A percentile compares a stretch with the other conserved stretches of the same genome.
These are phyloP conservation scores for Calliopsis andreniformis DNA, from an alignment of 1,140 invertebrate species.

Conservation along the genomic window DNA sequence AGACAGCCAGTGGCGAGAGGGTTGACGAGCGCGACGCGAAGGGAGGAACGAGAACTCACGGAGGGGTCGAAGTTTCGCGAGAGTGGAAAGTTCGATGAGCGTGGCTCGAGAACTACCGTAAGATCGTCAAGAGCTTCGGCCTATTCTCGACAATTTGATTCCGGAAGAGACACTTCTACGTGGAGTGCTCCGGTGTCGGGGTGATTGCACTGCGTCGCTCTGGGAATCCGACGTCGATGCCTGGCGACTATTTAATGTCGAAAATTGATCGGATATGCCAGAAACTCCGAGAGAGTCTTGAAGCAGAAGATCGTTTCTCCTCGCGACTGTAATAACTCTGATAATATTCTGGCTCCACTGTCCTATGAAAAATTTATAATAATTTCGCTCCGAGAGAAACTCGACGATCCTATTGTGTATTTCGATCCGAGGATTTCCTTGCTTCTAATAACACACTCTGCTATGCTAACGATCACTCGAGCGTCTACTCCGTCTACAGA, in stretches of 20 bases:
- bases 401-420: no score
- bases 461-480: conserved; percentile 11
- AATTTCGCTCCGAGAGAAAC: background rate
- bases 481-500: no score
- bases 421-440: background rate
- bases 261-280: conserved; percentile 46
- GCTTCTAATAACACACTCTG: conserved; percentile 5
- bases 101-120: conserved; percentile 59
- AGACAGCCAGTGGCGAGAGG: background rate
- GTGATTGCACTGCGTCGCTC: conserved; percentile 38
- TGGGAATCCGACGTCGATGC: conserved; percentile 15
- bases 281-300: background rate
- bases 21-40: conserved; percentile 11
- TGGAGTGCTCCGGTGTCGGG: conserved; percentile 39
- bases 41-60: conserved; percentile 4
- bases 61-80: conserved; percentile 49
- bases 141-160: conserved; percentile 67
- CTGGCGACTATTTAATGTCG: conserved; percentile 36
- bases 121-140: conserved; percentile 54
- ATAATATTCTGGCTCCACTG: background rate
- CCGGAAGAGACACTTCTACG: conserved; percentile 48
- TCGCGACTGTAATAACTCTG: background rate
- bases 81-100: conserved; percentile 67
- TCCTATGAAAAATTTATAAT: background rate
- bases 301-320: background rate